Conservation (phyloP, 2,113 vertebrate genomes). For the Colaptes auratus region DNA sequence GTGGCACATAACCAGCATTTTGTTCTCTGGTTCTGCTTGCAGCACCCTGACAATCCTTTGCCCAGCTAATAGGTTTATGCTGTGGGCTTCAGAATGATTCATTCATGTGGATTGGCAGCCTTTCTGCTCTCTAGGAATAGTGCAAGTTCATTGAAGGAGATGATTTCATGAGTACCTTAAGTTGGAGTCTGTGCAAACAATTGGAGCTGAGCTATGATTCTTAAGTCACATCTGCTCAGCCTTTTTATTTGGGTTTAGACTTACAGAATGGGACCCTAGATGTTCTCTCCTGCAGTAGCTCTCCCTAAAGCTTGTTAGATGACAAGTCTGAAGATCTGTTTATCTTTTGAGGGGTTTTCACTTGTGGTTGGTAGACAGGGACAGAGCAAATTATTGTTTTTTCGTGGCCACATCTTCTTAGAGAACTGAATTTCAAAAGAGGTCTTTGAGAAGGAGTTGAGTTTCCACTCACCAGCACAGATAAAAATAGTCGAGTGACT, state of each 20-base stretch:
- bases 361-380: neutral
- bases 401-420: neutral
- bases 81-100: conserved; percentile 60
- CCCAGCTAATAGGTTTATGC: conserved; percentile 55
- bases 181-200: neutral
- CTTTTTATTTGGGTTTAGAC: neutral
- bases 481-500: neutral
- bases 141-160: conserved; percentile 23
- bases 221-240: neutral
- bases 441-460: neutral
- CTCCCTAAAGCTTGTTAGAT: neutral
- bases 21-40: conserved; percentile 20
- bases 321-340: neutral
- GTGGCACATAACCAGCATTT: neutral
- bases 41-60: conserved; percentile 29
- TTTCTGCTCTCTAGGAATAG: conserved; percentile 63
- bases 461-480: neutral
- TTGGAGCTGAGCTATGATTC: neutral
- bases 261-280: neutral
- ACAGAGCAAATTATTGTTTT: neutral
- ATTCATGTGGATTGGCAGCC: conserved; percentile 57
- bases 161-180: neutral
- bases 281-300: neutral
- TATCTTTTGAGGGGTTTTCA: neutral
- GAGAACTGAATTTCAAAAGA: neutral